Percentiles rank a stretch among this genome's conserved stretches.
Conservation (phyloP, 2,797 vertebrate species). For the Tokudaia tokunoshimensis region DNA sequence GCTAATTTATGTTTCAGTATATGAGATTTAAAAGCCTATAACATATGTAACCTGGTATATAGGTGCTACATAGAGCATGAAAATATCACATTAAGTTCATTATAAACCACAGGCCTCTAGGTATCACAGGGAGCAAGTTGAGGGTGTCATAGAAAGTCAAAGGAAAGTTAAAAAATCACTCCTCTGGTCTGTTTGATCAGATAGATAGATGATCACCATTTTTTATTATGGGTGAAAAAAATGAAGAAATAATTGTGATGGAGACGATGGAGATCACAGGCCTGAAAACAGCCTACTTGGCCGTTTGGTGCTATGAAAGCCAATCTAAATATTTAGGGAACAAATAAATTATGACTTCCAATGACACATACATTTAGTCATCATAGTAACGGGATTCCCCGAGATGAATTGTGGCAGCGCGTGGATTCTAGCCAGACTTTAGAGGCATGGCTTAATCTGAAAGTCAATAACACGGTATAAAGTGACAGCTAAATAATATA, state of each 20-base stretch:
- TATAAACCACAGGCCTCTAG: background rate
- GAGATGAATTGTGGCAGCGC: constrained; percentile 24
- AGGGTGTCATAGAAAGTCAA: background rate
- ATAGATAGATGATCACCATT: constrained; percentile 24
- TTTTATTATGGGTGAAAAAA: constrained; percentile 54
- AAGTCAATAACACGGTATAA: constrained; percentile 66
- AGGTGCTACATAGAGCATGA: background rate
- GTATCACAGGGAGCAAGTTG: background rate
- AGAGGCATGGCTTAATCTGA: constrained; percentile 58
- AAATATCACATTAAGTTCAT: background rate
- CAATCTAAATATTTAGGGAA: constrained; percentile 46
- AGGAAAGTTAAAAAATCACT: constrained; percentile 27
- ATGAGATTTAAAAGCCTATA: constrained; percentile 6
- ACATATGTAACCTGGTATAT: background rate
- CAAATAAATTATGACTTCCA: constrained; percentile 70
- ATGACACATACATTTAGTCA: constrained; percentile 53
- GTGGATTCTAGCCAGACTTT: constrained; percentile 67
- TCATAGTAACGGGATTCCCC: constrained; percentile 59
- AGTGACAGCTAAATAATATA: constrained; percentile 51
- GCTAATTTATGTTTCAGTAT: constrained; percentile 13
- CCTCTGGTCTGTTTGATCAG: constrained; percentile 27
- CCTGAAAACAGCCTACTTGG: constrained; percentile 36
- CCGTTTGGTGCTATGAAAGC: constrained; percentile 67
- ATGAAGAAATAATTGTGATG: constrained; percentile 44
- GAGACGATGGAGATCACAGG: background rate